Evolutionary conservation across 2,888 invertebrate genomes (phyloP).

Genomic region (Drosophila hawaiiensis): DNA sequence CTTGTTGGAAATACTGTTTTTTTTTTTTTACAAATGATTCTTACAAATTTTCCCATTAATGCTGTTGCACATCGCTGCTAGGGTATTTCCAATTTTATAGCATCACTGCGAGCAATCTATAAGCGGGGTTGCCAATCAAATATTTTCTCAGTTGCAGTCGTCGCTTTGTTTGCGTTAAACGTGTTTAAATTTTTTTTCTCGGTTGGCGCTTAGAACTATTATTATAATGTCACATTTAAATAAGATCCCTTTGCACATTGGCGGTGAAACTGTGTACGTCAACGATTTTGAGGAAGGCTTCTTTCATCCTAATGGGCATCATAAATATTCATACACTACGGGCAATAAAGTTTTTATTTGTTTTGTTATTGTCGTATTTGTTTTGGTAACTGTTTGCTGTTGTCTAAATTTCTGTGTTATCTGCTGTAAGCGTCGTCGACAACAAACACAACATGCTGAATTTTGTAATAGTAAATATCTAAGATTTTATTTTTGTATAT

Average conservation of each 20-base stretch:
- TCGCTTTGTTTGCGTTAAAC: not conserved
- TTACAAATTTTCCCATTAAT: not conserved
- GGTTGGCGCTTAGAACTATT: not conserved
- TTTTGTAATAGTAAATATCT: constrained; percentile 18
- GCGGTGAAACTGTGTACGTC: not conserved
- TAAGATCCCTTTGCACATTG: not conserved
- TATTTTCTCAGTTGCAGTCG: constrained; percentile 12
- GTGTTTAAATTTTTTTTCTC: not conserved
- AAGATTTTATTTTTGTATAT: not conserved
- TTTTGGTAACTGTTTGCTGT: not conserved
- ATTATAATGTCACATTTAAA: not conserved
- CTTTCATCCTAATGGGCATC: too few species aligned
- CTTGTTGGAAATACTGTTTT: not conserved
- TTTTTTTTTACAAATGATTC: not conserved
- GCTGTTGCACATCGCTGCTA: not conserved
- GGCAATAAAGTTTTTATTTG: not conserved
- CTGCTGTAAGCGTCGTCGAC: not conserved
- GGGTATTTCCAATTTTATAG: constrained; percentile 7
- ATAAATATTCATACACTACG: not conserved
- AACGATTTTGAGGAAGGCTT: not conserved
- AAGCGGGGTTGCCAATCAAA: not conserved
- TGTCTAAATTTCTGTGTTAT: constrained; percentile 7
- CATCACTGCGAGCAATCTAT: not conserved
- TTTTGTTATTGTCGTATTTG: not conserved
- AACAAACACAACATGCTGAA: not conserved